phyloP scores from a whole-genome alignment of 2,113 vertebrate genomes.

The Pterocles burchelli region DNA sequence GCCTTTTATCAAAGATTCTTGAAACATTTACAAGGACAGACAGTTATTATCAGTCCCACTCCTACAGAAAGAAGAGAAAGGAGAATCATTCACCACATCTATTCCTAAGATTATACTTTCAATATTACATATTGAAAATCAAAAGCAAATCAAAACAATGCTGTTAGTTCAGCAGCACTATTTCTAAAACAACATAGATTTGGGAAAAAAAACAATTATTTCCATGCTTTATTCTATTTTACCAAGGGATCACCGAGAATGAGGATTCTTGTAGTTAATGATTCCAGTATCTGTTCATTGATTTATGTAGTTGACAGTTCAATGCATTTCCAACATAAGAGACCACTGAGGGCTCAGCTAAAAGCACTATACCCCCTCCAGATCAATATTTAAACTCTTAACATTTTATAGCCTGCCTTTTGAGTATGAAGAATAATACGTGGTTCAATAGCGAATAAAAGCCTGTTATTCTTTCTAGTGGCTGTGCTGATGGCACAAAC shows the following conservation, averaged over 20 bases:
- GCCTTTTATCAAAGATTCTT: neutral
- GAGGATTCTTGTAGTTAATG: neutral
- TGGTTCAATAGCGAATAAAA: neutral
- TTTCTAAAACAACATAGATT: neutral
- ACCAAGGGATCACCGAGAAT: neutral
- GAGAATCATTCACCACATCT: neutral
- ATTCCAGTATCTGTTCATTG: neutral
- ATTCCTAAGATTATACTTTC: neutral
- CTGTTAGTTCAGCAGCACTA: neutral
- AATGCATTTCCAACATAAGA: slow-evolving; percentile 21
- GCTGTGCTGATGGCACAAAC: neutral
- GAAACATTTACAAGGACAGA: neutral
- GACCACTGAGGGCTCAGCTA: neutral
- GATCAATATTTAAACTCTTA: slow-evolving; percentile 41
- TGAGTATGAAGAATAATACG: slow-evolving; percentile 1
- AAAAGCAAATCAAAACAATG: neutral
- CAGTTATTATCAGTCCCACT: neutral
- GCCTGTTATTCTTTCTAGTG: neutral
- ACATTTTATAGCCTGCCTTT: slow-evolving; percentile 27
- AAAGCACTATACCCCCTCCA: neutral
- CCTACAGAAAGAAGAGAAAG: neutral
- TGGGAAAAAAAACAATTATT: neutral
- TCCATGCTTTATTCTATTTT: neutral
- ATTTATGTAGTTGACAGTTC: slow-evolving; percentile 3
- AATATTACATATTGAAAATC: neutral